Percentiles rank a stretch among this genome's conserved stretches.
phyloP scores from a whole-genome alignment of 2,797 vertebrate genomes.

The Clarias platycephalus region DNA sequence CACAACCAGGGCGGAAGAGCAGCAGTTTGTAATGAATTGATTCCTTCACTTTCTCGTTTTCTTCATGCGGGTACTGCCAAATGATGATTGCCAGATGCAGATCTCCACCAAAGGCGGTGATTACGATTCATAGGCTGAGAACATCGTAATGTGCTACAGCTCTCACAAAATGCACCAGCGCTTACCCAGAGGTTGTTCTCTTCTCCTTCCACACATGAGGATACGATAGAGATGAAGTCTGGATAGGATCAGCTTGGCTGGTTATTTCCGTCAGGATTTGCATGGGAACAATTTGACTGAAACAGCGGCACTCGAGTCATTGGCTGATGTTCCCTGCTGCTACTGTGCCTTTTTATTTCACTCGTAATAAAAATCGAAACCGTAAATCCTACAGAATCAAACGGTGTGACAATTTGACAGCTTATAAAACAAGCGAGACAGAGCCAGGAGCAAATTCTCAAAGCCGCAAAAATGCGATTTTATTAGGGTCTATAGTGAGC shows the following conservation, averaged over 20 bases:
- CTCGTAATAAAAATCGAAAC: slow-evolving; percentile 23
- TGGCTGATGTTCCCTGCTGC: neutral
- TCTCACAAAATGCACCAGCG: slow-evolving; percentile 60
- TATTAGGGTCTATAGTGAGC: slow-evolving; percentile 1
- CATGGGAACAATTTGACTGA: slow-evolving; percentile 20
- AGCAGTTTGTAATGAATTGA: slow-evolving; percentile 73
- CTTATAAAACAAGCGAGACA: slow-evolving; percentile 43
- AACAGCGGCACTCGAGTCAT: neutral
- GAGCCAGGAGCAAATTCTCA: slow-evolving; percentile 6
- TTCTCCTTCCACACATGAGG: slow-evolving; percentile 42
- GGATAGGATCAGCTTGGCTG: slow-evolving; percentile 20
- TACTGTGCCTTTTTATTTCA: neutral
- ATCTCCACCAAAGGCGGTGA: slow-evolving; percentile 19
- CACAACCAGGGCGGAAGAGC: slow-evolving; percentile 60
- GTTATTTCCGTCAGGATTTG: neutral
- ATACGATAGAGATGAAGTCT: slow-evolving; percentile 28
- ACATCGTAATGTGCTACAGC: slow-evolving; percentile 61
- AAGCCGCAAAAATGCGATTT: slow-evolving; percentile 4
- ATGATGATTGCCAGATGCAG: slow-evolving; percentile 76
- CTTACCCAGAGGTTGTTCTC: slow-evolving; percentile 57
- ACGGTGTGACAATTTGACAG: slow-evolving; percentile 22
- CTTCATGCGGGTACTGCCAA: slow-evolving; percentile 67
- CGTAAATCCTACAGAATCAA: slow-evolving; percentile 3
- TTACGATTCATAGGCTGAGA: slow-evolving; percentile 43
- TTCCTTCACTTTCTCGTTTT: slow-evolving; percentile 71